These are phyloP conservation scores for Hucho hucho DNA, from an alignment of 2,113 vertebrate genomes.

Conservation along the genomic window DNA sequence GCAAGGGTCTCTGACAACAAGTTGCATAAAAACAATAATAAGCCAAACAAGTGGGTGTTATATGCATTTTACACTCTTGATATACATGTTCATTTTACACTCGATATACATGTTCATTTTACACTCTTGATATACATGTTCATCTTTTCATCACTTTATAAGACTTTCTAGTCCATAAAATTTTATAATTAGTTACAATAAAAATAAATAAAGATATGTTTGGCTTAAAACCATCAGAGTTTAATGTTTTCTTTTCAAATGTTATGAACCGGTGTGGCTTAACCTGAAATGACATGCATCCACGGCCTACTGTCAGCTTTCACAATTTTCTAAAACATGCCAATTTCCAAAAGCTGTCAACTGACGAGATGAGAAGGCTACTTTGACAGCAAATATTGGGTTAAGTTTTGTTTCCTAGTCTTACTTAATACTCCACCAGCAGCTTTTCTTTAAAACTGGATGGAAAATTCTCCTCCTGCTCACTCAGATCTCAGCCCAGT, in stretches of 20 bases:
- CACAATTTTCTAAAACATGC: not conserved
- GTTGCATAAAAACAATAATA: not conserved
- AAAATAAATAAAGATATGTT: not conserved
- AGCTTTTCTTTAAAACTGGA: constrained; percentile 85
- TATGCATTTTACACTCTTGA: too few species aligned
- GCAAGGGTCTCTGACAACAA: not conserved
- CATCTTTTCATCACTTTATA: too few species aligned
- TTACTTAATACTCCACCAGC: constrained; percentile 76
- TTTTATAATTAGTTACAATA: not conserved
- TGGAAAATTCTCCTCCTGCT: constrained; percentile 81
- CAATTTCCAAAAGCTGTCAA: not conserved
- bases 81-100: too few species aligned
- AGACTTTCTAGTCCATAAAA: not conserved
- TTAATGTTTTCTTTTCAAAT: not conserved
- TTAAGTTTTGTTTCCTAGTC: constrained; percentile 81
- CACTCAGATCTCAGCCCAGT: constrained; percentile 51
- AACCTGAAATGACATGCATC: not conserved
- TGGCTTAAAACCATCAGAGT: not conserved
- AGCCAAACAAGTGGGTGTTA: not conserved
- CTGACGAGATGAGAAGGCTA: not conserved
- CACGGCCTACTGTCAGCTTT: not conserved
- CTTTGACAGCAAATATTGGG: constrained; percentile 76
- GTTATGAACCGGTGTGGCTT: not conserved
- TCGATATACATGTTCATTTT: too few species aligned
- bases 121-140: too few species aligned